These are phyloP conservation scores for Perithous albicinctus DNA, from an alignment of 2,888 invertebrate genomes.

Conservation along the genomic window DNA sequence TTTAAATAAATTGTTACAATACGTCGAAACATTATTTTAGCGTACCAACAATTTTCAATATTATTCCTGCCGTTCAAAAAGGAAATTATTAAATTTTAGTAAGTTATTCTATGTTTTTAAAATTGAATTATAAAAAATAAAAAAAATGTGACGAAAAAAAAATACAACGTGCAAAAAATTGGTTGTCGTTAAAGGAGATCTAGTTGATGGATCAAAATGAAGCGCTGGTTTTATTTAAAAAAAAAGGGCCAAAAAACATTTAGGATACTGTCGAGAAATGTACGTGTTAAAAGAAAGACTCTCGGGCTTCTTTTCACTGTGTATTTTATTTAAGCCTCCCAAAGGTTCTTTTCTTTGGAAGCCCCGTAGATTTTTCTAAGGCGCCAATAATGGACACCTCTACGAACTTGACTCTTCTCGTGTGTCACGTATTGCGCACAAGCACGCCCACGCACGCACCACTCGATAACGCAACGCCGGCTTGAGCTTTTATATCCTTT, in stretches of 20 bases:
- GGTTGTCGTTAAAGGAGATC: neutral
- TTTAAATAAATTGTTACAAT: no score
- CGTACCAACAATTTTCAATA: no score
- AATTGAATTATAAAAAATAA: no score
- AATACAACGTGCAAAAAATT: neutral
- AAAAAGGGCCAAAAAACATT: neutral
- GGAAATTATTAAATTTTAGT: no score
- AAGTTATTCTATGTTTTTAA: no score
- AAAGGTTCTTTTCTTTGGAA: neutral
- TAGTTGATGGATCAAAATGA: neutral
- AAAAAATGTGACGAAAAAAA: neutral
- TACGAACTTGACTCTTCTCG: constrained; percentile 43
- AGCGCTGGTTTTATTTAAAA: neutral
- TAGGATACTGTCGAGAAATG: neutral
- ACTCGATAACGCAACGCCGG: constrained; percentile 70
- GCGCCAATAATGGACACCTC: constrained; percentile 10
- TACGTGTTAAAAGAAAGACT: neutral
- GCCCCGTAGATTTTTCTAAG: constrained; percentile 15
- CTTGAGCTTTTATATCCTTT: constrained; percentile 56
- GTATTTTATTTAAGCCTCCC: neutral
- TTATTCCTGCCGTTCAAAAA: no score
- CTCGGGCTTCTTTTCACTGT: neutral
- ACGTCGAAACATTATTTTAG: neutral
- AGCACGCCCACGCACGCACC: constrained; percentile 70
- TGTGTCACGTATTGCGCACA: constrained; percentile 69